phyloP scores from a whole-genome alignment of 1,140 invertebrate genomes.

The Solen grandis region DNA sequence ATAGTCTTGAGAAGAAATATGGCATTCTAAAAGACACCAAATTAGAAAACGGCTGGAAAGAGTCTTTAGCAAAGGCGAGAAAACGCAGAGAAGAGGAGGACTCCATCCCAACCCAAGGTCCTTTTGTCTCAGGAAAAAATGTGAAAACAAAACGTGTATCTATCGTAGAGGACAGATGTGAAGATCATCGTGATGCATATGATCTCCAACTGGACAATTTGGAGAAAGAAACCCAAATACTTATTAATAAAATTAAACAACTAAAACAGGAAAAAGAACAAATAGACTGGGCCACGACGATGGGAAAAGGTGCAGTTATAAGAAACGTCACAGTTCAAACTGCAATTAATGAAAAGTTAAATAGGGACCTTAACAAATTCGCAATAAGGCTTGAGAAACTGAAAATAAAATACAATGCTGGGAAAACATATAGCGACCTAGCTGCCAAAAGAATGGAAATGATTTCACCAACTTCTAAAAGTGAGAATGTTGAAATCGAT shows the following conservation, averaged over 20 bases:
- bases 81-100: conserved; percentile 19
- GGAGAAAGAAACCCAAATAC: conserved; percentile 41
- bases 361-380: conserved; percentile 50
- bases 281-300: conserved; percentile 32
- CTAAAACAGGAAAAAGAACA: conserved; percentile 44
- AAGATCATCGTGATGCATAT: conserved; percentile 38
- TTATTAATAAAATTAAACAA: conserved; percentile 42
- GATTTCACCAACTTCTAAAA: background rate
- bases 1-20: conserved; percentile 3
- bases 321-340: conserved; percentile 37
- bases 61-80: background rate
- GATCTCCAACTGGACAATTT: conserved; percentile 32
- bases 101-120: conserved; percentile 42
- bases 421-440: conserved; percentile 4
- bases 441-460: background rate
- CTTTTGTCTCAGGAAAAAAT: conserved; percentile 29
- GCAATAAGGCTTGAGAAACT: conserved; percentile 39
- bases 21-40: conserved; percentile 3
- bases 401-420: conserved; percentile 40
- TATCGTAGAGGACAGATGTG: conserved; percentile 1
- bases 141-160: conserved; percentile 35
- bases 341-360: conserved; percentile 43
- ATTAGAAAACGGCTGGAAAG: background rate
- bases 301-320: conserved; percentile 29
- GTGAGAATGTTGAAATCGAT: background rate